Conservation (phyloP, 1,140 invertebrate species). For the Battus philenor region DNA sequence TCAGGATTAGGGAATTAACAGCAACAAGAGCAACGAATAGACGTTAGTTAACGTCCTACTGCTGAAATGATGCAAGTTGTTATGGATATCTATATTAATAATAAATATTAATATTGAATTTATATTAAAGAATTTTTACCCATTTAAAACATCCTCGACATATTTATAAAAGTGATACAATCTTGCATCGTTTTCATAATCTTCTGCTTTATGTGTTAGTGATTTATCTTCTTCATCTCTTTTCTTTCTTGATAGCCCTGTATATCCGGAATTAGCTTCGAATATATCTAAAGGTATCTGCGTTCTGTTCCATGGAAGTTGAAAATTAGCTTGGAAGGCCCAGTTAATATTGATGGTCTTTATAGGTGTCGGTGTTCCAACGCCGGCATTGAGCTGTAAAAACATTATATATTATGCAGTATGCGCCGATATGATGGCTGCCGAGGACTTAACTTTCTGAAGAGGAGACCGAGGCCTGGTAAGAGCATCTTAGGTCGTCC, state of each 20-base stretch:
- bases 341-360: constrained; percentile 54
- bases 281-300: constrained; percentile 64
- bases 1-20: no score
- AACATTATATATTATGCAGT: background rate
- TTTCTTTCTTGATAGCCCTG: constrained; percentile 40
- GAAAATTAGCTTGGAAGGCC: constrained; percentile 68
- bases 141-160: constrained; percentile 45
- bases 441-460: no score
- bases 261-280: constrained; percentile 48
- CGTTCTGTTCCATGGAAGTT: constrained; percentile 58
- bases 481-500: no score
- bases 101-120: no score
- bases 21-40: no score
- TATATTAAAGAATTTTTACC: constrained; percentile 35
- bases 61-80: no score
- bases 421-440: no score
- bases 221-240: constrained; percentile 24
- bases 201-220: background rate
- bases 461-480: no score
- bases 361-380: constrained; percentile 48
- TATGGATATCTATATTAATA: no score
- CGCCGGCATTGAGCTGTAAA: constrained; percentile 60
- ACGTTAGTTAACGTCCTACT: no score
- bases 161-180: constrained; percentile 61
- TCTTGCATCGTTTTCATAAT: constrained; percentile 45